Base-by-base conservation (phyloP, 2,113 vertebrate species). In the Brachyistius frenatus region DNA sequence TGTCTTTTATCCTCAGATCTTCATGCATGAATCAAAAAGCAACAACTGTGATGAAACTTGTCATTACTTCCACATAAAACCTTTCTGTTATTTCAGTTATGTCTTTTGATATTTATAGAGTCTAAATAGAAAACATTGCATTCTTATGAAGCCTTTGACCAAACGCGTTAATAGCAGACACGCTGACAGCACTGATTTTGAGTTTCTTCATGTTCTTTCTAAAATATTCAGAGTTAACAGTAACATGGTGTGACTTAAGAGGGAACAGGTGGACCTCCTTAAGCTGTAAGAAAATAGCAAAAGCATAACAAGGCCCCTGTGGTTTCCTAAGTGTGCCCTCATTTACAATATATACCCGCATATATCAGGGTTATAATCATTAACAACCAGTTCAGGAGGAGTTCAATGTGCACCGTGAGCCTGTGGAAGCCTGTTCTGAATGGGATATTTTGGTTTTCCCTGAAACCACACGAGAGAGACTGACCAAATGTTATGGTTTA, bases 251-350 rank as follows among this genome's bases (percentile, higher is more conserved):
- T 57, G 87, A 78, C 78, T 85, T 82, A 77, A 88, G 83, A 49
- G 89, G 73, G 84, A 90, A 91, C 89, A 92, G 84, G 90, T 91
- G 90, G 84, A 88, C 77, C 79, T 91, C 78, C 87, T 93, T 91
- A 91, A 91, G 84, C 84, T 13, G 85, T 66, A 80, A 86, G 88
- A 90, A 85, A 90, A 89, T 55, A 85, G 88, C 86, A 74, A 86
- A 91, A 93, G 89, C 89, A 91, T 92, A 92, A 93, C 89, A 91
- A 92, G 89, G 79, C 89, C 89, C 91, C 89, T 87, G 90, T 84
- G 89, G 89, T 87, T 93, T 92, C 90, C 89, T 90, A 88, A 93
- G 89, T 92, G 91, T 85, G 91, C 94, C 94, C 92, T 90, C 94
- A 94, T 94, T 88, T 86, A 84, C 82, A 86, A 80, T 86, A 78